Conservation (phyloP, 2,797 vertebrate species). For the Chaenodraco wilsoni region DNA sequence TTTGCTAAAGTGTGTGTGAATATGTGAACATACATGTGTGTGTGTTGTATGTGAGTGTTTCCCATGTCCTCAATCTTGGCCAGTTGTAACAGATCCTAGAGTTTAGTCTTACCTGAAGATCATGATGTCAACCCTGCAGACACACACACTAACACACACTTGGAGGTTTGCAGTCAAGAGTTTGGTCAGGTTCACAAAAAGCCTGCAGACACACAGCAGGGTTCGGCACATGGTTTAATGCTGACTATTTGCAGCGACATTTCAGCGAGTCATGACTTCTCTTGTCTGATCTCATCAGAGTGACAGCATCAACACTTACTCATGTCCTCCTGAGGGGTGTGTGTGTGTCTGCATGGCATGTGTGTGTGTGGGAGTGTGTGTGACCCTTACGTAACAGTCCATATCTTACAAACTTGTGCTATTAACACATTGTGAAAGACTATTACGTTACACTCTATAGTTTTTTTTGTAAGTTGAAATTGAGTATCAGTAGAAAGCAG, state of each 20-base stretch:
- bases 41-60: slow-evolving; percentile 15
- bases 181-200: neutral
- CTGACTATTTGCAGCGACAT: slow-evolving; percentile 19
- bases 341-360: too few relatives aligned
- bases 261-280: slow-evolving; percentile 53
- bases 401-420: slow-evolving; percentile 8
- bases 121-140: slow-evolving; percentile 16
- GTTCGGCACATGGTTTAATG: slow-evolving; percentile 6
- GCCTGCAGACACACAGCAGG: neutral
- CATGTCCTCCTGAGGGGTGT: slow-evolving; percentile 33
- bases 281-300: slow-evolving; percentile 62
- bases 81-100: slow-evolving; percentile 30
- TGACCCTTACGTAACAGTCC: slow-evolving; percentile 52
- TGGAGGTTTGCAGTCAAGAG: slow-evolving; percentile 16
- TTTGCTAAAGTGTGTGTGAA: neutral
- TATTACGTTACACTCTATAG: too few relatives aligned
- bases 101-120: slow-evolving; percentile 44
- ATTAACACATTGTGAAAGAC: too few relatives aligned
- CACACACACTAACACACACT: slow-evolving; percentile 11
- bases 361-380: slow-evolving; percentile 6
- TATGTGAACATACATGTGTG: neutral
- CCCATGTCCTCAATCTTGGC: neutral
- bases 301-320: slow-evolving; percentile 46
- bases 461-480: too few relatives aligned
- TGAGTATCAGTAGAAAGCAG: too few relatives aligned